These are phyloP conservation scores for Nycticorax nycticorax DNA, from an alignment of 2,113 vertebrate genomes.

Conservation along the genomic window DNA sequence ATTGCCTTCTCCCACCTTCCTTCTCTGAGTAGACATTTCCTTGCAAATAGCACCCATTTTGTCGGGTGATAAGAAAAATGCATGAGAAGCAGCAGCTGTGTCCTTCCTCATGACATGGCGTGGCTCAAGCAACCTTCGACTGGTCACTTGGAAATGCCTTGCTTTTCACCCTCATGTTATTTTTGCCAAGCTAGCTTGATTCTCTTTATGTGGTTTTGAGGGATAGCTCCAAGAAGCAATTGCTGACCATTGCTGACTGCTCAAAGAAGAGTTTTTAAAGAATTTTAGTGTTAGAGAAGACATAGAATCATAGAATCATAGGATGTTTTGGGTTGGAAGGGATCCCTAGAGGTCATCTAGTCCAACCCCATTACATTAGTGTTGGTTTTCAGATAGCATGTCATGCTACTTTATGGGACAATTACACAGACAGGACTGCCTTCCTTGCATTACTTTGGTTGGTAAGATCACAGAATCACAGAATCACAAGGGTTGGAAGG, in stretches of 20 bases:
- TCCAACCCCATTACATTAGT: not conserved
- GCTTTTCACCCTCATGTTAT: not conserved
- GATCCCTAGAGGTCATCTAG: no score
- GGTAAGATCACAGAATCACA: not conserved
- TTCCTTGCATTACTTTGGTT: not conserved
- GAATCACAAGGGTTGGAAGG: no score
- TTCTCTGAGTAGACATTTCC: not conserved
- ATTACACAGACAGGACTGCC: not conserved
- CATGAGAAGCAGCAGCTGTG: not conserved
- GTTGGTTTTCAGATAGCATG: not conserved
- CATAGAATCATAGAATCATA: no score
- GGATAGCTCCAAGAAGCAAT: not conserved
- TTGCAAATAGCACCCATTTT: not conserved
- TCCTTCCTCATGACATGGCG: accelerated
- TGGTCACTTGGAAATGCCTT: not conserved
- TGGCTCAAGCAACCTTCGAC: not conserved
- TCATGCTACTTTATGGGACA: accelerated
- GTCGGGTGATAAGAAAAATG: not conserved
- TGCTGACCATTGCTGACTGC: not conserved
- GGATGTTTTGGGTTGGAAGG: no score
- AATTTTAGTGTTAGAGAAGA: not conserved
- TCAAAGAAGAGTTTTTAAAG: not conserved
- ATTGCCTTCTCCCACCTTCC: not conserved
- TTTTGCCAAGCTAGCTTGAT: not conserved
- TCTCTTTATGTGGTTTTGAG: not conserved